phyloP scores from a whole-genome alignment of 2,888 invertebrate species.

The Lasiommata megera region DNA sequence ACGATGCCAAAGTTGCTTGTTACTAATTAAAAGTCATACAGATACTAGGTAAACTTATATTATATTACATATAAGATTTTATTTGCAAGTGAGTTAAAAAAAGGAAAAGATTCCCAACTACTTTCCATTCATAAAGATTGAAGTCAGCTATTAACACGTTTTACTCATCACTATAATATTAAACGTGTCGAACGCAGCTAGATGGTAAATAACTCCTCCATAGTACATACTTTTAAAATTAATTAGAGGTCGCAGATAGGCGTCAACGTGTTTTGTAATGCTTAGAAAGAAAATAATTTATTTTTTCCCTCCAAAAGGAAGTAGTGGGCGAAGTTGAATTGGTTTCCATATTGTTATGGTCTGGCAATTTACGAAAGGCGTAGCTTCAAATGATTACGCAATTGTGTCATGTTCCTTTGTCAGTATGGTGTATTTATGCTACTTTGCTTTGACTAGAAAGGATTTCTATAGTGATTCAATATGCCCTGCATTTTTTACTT shows the following conservation, averaged over 20 bases:
- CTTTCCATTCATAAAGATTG: too few species aligned
- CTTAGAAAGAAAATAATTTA: conserved; percentile 42
- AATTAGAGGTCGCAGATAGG: conserved; percentile 35
- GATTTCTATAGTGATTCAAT: neutral
- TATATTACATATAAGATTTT: too few species aligned
- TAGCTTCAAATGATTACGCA: conserved; percentile 42
- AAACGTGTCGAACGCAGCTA: too few species aligned
- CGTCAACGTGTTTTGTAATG: conserved; percentile 40
- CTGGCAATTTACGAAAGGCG: conserved; percentile 40
- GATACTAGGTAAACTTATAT: too few species aligned
- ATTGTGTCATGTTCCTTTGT: conserved; percentile 29
- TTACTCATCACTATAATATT: too few species aligned
- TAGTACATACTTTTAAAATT: neutral
- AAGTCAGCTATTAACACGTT: too few species aligned
- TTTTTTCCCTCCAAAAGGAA: conserved; percentile 50
- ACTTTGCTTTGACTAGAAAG: conserved; percentile 2
- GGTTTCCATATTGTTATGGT: conserved; percentile 44
- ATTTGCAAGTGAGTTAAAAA: too few species aligned
- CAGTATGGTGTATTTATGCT: conserved; percentile 6
- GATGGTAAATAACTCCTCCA: neutral
- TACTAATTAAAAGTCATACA: too few species aligned
- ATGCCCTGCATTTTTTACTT: neutral
- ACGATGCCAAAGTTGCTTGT: too few species aligned
- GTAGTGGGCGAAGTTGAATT: conserved; percentile 51
- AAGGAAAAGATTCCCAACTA: too few species aligned